Evolutionary conservation across 2,797 vertebrate genomes (phyloP), one percentile per base, ranked within the genome.

Genomic region (Anguilla pacifica): DNA sequence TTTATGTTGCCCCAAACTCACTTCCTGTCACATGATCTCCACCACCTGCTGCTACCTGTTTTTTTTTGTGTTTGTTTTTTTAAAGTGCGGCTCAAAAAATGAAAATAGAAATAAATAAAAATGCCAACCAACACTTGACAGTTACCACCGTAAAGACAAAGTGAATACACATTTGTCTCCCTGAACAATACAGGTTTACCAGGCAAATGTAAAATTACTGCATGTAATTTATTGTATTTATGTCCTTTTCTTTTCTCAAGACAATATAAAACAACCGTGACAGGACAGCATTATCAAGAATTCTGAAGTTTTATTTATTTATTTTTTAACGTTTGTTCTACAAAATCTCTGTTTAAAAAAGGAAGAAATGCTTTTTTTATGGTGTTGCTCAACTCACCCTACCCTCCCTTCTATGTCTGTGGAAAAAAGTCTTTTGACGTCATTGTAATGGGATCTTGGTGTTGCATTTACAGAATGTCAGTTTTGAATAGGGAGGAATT

Each of bases 381-480:
- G 46, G 46, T 49, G 43, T 82, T 51, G 46, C 79, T 82, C 79
- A 82, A 82, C 46, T 25, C 22, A 3, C 43, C 43, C 43, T 13
- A 51, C 17, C 43, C 43, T 82, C 43, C 19, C 17, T 46, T 49
- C 4, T 82, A 51, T 49, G 22, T 51, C 79, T 51, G 25, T 82
- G 79, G 13, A 49, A 49, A 81, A 82, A 22, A 46, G 35, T 84
- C 25, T 25, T 83, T 28, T 83, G 49, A 83, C 35, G 22, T 61
- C 55, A 39, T 15, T 84, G 83, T 39, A 84, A 84, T 84, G 51
- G n/a, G 31, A 84, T 84, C 55, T 61, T 39, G 28, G 83, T 84
- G 83, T 59, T 39, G 31, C 83, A 84, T 35, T 59, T 19, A 84
- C 51, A 84, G 53, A 84, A 84, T 84, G 79, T 25, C 79, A n/a